Evolutionary conservation across 2,113 vertebrate species (phyloP).

Genomic region (Antigone vipio): DNA sequence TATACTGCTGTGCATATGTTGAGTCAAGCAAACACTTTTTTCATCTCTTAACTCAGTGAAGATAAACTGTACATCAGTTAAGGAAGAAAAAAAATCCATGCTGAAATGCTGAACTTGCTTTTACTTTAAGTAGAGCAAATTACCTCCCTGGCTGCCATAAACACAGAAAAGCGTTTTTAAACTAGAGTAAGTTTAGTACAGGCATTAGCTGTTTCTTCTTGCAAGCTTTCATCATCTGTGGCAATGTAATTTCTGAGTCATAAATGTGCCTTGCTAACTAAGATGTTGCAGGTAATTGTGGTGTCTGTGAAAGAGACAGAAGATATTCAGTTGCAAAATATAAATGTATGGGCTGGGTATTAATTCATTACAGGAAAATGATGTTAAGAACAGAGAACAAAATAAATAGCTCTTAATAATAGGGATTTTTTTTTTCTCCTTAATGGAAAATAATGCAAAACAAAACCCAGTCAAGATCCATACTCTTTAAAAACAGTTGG

Average conservation of each 20-base stretch:
- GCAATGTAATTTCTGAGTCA: constrained; percentile 49
- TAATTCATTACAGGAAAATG: neutral
- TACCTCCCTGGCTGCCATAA: constrained; percentile 35
- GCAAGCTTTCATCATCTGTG: constrained; percentile 41
- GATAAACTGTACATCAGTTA: constrained; percentile 21
- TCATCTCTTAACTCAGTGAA: constrained; percentile 49
- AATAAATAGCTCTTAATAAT: neutral
- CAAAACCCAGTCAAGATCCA: neutral
- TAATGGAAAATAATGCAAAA: neutral
- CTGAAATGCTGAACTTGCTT: constrained; percentile 67
- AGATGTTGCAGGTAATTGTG: neutral
- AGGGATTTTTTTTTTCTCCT: accelerated
- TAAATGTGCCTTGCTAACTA: constrained; percentile 17
- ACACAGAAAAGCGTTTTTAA: constrained; percentile 48
- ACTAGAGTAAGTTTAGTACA: constrained; percentile 7
- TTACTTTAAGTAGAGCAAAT: constrained; percentile 63
- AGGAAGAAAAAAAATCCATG: neutral
- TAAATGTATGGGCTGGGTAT: neutral
- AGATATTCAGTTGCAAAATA: neutral
- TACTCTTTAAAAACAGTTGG: neutral
- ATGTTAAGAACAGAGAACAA: neutral
- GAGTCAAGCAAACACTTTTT: neutral
- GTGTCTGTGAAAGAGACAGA: neutral
- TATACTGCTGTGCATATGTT: neutral
- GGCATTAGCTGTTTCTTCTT: neutral